Base-by-base conservation (phyloP, 1,140 invertebrate genomes). In the Diachasmimorpha longicaudata region DNA sequence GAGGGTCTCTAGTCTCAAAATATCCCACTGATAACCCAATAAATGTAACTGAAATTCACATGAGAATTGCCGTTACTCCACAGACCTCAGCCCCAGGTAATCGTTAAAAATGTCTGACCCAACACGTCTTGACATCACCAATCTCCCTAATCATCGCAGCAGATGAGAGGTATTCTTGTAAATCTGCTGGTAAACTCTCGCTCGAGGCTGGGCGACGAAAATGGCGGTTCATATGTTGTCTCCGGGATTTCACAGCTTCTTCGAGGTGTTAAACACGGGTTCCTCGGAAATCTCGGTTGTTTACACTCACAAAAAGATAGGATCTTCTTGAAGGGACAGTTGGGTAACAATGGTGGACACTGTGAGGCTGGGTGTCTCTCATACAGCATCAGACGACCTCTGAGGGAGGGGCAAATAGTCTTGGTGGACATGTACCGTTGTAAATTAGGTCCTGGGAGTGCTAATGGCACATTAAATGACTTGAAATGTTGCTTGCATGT, bases 401-500 rank as follows among this genome's bases (percentile, higher is more conserved):
- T 75, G 16, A 79, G 25, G 14, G 76, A 77, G n/a, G 76, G 78
- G 46, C 78, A 77, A 48, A 71, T 71, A 14, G 58, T 76, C 36
- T 72, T 77, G 2, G 48, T 71, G 9, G 73, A 72, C 19, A 77
- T 21, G 48, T 79, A 79, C 8, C 76, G 73, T 71, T 74, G 74
- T n/a, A 79, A 70, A 76, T 79, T 79, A n/a, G 78, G 78, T 70
- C 78, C 78, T 16, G 78, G 78, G 19, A 39, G 68, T 39, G 70
- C 25, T 48, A 63, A n/a, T 55, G 72, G 39, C 16, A 71, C 70
- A 36, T 55, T 36, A 16, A 63, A 39, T 1, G 31, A 11, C 13
- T n/a, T 71, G 36, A 25, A 67, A 31, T 63, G 69, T 37, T 44
- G 36, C 2, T 52, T 11, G 10, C n/a, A 21, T 19, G 48, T 31